These are phyloP conservation scores for Deladenus siricidicola DNA, from an alignment of 2,888 invertebrate species.

Conservation along the genomic window DNA sequence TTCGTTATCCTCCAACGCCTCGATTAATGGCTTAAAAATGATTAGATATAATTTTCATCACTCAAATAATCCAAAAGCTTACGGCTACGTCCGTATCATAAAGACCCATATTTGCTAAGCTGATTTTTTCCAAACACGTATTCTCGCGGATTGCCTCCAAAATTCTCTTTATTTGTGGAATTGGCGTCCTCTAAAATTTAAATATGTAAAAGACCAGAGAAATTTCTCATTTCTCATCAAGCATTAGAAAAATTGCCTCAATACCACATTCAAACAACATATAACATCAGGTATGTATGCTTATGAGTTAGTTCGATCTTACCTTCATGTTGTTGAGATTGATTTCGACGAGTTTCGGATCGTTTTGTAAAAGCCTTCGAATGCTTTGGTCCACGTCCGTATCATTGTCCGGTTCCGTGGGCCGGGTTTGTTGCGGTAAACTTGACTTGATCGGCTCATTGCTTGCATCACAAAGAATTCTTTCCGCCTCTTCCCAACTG, in stretches of 20 bases:
- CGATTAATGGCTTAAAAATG: slow-evolving; percentile 57
- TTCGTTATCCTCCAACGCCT: slow-evolving; percentile 60
- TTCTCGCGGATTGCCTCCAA: slow-evolving; percentile 80
- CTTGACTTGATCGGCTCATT: slow-evolving; percentile 44
- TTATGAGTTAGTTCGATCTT: no score
- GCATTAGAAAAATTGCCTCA: background rate
- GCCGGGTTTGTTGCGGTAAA: slow-evolving; percentile 49
- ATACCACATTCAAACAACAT: background rate
- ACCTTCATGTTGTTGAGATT: slow-evolving; percentile 99
- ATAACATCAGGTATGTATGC: no score
- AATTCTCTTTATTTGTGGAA: slow-evolving; percentile 65
- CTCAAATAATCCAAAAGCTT: slow-evolving; percentile 6
- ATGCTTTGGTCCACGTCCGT: slow-evolving; percentile 76
- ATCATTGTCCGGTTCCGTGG: slow-evolving; percentile 80
- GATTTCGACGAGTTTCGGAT: slow-evolving; percentile 77
- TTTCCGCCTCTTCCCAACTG: slow-evolving; percentile 44
- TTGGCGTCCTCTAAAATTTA: slow-evolving; percentile 47
- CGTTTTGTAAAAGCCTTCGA: slow-evolving; percentile 59
- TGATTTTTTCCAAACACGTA: slow-evolving; percentile 80
- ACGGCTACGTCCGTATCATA: slow-evolving; percentile 73
- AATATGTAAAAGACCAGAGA: background rate
- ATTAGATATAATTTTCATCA: background rate
- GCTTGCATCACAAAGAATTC: slow-evolving; percentile 42
- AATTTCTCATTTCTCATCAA: background rate
- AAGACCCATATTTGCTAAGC: slow-evolving; percentile 84